phyloP scores from a whole-genome alignment of 2,888 invertebrate genomes.

The Mythimna ferrago region DNA sequence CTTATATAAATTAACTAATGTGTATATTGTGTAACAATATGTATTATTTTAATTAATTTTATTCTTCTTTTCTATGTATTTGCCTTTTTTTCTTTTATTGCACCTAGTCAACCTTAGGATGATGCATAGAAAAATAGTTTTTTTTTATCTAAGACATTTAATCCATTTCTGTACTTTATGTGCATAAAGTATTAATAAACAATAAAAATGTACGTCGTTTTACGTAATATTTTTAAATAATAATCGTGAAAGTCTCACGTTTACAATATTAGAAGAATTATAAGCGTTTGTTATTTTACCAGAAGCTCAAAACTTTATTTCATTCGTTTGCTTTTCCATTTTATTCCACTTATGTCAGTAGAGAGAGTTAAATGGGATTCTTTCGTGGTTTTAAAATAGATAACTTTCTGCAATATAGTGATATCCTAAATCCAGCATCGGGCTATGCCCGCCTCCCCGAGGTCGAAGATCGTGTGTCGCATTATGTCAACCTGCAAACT shows the following conservation, averaged over 20 bases:
- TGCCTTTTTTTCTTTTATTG: too few species aligned
- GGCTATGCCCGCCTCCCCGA: slow-evolving; percentile 19
- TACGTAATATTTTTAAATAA: neutral
- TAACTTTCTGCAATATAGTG: slow-evolving; percentile 22
- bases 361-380: neutral
- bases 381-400: slow-evolving; percentile 21
- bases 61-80: too few species aligned
- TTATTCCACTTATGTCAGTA: neutral
- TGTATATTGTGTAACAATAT: too few species aligned
- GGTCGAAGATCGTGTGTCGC: slow-evolving; percentile 68
- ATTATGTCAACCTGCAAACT: slow-evolving; percentile 70
- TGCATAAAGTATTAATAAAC: neutral
- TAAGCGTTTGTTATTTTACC: neutral
- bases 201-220: neutral
- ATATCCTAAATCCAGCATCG: slow-evolving; percentile 18
- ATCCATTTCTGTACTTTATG: too few species aligned
- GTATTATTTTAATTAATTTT: too few species aligned
- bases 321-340: neutral
- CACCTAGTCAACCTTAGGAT: too few species aligned
- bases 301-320: neutral
- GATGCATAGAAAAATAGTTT: too few species aligned
- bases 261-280: neutral
- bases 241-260: neutral
- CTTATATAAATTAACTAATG: too few species aligned
- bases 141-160: too few species aligned